phyloP scores from a whole-genome alignment of 1,140 invertebrate genomes.

The Arion vulgaris region DNA sequence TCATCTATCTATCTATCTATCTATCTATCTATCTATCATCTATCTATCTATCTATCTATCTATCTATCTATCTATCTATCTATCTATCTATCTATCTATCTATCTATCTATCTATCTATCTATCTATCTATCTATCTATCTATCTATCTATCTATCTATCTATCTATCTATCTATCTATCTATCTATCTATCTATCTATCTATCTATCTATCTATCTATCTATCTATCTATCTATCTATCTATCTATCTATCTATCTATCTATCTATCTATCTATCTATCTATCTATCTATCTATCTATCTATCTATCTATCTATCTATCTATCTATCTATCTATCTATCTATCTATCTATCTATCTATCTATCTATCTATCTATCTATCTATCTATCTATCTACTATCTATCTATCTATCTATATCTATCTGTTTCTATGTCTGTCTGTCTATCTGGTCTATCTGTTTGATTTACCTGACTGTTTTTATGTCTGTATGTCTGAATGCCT shows the following conservation, averaged over 20 bases:
- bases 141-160: no score
- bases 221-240: slow-evolving; percentile 8
- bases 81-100: no score
- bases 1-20: no score
- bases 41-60: no score
- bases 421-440: neutral
- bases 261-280: slow-evolving; percentile 26
- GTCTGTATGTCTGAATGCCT: no score
- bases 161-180: no score
- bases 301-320: slow-evolving; percentile 2
- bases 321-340: neutral
- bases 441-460: no score
- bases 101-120: no score
- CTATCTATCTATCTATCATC: no score
- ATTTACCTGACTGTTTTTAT: no score
- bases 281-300: slow-evolving; percentile 12
- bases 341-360: neutral
- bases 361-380: neutral
- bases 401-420: neutral
- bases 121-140: no score
- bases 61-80: neutral
- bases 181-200: neutral
- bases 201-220: slow-evolving; percentile 22
- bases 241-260: slow-evolving; percentile 26
- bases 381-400: neutral